phyloP scores from a whole-genome alignment of 2,797 vertebrate genomes.

The Fistularia tabacaria region DNA sequence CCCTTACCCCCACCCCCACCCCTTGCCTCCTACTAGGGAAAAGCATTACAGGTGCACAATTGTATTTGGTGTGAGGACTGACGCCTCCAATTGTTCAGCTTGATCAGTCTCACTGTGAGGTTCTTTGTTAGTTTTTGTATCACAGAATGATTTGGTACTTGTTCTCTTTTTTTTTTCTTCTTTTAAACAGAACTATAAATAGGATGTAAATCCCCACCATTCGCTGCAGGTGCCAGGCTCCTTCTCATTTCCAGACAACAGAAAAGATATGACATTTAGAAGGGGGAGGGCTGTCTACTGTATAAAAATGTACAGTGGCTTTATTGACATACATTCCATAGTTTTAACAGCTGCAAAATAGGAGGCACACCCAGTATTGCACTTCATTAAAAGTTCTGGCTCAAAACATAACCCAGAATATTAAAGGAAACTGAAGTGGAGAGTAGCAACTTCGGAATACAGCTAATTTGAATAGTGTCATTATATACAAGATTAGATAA shows the following conservation, averaged over 20 bases:
- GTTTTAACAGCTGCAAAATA: constrained; percentile 99
- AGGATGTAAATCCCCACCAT: constrained; percentile 56
- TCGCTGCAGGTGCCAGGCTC: constrained; percentile 64
- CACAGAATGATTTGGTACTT: constrained; percentile 56
- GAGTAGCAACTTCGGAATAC: constrained; percentile 92
- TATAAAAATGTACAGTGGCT: constrained; percentile 99
- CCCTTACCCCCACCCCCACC: constrained; percentile 25
- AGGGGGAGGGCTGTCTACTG: constrained; percentile 80
- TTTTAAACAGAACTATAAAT: constrained; percentile 55
- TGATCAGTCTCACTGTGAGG: constrained; percentile 51
- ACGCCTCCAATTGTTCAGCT: constrained; percentile 59
- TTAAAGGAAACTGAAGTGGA: constrained; percentile 98
- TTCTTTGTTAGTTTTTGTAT: constrained; percentile 51
- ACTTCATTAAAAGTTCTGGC: constrained; percentile 99
- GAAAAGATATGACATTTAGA: constrained; percentile 68
- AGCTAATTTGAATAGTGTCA: constrained; percentile 86
- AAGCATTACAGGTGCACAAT: constrained; percentile 71
- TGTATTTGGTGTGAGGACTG: constrained; percentile 76
- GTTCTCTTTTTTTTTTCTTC: constrained; percentile 14
- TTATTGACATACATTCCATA: constrained; percentile 99
- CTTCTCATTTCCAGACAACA: constrained; percentile 63
- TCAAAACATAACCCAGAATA: constrained; percentile 99
- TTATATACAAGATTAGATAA: constrained; percentile 98
- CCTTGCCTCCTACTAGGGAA: constrained; percentile 64
- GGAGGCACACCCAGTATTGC: constrained; percentile 99